phyloP scores from a whole-genome alignment of 2,797 vertebrate species.

The Takifugu rubripes region DNA sequence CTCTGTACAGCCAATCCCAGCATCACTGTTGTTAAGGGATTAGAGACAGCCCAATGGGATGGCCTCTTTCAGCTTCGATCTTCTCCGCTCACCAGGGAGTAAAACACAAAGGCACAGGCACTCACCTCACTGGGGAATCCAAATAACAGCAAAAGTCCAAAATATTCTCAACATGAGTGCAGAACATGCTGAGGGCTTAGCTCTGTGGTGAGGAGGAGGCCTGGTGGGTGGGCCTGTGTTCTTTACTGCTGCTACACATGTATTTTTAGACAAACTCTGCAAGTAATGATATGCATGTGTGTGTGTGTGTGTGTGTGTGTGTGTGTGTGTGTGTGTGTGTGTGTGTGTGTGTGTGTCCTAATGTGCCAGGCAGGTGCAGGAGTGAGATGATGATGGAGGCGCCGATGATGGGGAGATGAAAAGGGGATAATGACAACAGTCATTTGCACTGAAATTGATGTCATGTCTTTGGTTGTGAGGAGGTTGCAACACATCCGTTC shows the following conservation, averaged over 20 bases:
- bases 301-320: constrained; percentile 6
- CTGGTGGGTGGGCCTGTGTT: constrained; percentile 36
- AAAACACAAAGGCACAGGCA: constrained; percentile 56
- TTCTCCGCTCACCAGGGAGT: constrained; percentile 54
- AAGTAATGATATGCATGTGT: constrained; percentile 24
- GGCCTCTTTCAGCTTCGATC: constrained; percentile 60
- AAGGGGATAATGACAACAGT: constrained; percentile 56
- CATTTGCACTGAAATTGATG: constrained; percentile 63
- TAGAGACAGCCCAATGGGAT: constrained; percentile 72
- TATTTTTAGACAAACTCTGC: constrained; percentile 16
- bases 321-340: constrained; percentile 16
- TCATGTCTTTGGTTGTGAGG: constrained; percentile 47
- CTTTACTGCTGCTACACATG: constrained; percentile 15
- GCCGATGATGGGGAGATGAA: constrained; percentile 47
- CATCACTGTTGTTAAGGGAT: constrained; percentile 77
- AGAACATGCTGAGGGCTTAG: constrained; percentile 64
- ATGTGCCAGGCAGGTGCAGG: constrained; percentile 29
- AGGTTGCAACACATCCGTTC: constrained; percentile 26
- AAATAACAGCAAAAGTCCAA: constrained; percentile 59
- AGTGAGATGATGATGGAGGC: constrained; percentile 22
- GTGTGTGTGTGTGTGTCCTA: constrained; percentile 21
- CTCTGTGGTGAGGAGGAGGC: constrained; percentile 37
- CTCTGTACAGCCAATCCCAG: constrained; percentile 64
- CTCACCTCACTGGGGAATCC: constrained; percentile 42
- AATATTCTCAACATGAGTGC: constrained; percentile 62